Evolutionary conservation across 2,888 invertebrate genomes (phyloP).

Genomic region (Trissoscelio sp.): DNA sequence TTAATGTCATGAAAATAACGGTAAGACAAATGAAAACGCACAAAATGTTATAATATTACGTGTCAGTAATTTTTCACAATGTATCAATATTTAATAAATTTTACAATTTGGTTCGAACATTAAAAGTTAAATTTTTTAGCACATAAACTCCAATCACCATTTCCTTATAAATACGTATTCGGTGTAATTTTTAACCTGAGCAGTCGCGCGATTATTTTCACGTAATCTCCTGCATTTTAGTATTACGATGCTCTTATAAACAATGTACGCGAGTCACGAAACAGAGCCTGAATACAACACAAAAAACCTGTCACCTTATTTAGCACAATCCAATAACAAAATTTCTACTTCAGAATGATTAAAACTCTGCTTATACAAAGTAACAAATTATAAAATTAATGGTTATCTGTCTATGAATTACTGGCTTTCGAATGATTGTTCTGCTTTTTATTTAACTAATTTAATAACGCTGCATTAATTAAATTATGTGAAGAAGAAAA

Average conservation of each 20-base stretch:
- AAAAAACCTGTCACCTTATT: background rate
- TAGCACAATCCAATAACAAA: background rate
- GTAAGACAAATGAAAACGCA: background rate
- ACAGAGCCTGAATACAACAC: constrained; percentile 58
- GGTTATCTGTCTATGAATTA: background rate
- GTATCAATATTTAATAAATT: constrained; percentile 44
- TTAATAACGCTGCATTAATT: constrained; percentile 28
- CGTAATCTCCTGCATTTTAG: constrained; percentile 25
- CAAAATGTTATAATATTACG: constrained; percentile 21
- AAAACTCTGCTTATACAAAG: background rate
- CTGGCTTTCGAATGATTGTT: background rate
- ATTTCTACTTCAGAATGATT: background rate
- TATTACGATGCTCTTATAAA: constrained; percentile 36
- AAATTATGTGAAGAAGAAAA: constrained; percentile 35
- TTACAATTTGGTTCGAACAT: constrained; percentile 34
- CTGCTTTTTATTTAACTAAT: constrained; percentile 19
- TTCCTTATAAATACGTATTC: constrained; percentile 35
- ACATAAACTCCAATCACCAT: constrained; percentile 36
- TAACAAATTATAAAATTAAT: constrained; percentile 20
- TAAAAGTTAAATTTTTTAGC: constrained; percentile 35
- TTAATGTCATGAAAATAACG: too few species aligned
- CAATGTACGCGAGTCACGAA: constrained; percentile 53
- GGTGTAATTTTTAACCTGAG: constrained; percentile 39
- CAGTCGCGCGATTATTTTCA: constrained; percentile 20
- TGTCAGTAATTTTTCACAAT: constrained; percentile 34